Conservation (phyloP, 2,113 vertebrate species). For the Notechis scutatus region DNA sequence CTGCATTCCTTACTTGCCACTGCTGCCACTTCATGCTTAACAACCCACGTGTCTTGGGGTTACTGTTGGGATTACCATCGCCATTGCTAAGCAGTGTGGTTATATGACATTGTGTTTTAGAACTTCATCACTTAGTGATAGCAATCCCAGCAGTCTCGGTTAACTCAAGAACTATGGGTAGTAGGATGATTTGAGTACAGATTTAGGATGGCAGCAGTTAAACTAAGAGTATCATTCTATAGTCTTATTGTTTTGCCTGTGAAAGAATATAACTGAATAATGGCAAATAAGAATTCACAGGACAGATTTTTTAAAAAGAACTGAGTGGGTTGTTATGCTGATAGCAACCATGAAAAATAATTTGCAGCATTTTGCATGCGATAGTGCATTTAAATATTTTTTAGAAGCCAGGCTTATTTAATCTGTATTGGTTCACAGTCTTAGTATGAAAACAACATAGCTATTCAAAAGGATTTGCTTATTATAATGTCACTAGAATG, state of each 20-base stretch:
- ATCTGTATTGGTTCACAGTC: background rate
- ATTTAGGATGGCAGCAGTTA: background rate
- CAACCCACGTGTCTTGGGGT: background rate
- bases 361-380: conserved; percentile 23
- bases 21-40: background rate
- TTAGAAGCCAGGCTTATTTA: background rate
- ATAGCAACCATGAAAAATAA: conserved; percentile 29
- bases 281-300: conserved; percentile 15
- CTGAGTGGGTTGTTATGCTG: conserved; percentile 35
- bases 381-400: background rate
- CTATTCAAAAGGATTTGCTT: background rate
- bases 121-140: background rate
- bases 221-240: background rate
- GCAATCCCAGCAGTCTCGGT: background rate
- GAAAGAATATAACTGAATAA: conserved; percentile 1
- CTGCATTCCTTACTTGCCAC: background rate
- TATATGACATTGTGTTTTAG: background rate
- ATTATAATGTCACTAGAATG: background rate
- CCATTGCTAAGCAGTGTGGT: background rate
- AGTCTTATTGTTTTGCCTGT: background rate
- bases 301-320: conserved; percentile 39
- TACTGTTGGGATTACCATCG: background rate
- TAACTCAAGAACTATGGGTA: background rate
- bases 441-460: background rate
- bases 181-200: no score